Conservation (phyloP, 2,888 invertebrate genomes). For the Tachina grossa region DNA sequence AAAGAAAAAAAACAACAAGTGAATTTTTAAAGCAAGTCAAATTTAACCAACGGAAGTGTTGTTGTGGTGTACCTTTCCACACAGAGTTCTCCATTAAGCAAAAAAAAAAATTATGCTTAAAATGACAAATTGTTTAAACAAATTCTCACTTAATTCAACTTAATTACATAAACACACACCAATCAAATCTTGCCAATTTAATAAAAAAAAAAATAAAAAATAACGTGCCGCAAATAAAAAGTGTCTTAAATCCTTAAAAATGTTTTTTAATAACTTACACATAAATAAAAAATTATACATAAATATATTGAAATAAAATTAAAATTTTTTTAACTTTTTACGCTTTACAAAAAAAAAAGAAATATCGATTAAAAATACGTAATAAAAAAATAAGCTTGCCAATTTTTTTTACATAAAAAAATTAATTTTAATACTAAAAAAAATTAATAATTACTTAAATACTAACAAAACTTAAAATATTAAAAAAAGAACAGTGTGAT, state of each 20-base stretch:
- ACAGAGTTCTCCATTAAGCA: not conserved
- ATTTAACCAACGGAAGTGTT: conserved; percentile 4
- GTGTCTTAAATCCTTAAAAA: conserved; percentile 67
- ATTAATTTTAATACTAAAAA: not conserved
- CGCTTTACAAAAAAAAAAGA: conserved; percentile 44
- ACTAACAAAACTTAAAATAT: conserved; percentile 14
- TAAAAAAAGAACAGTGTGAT: conserved; percentile 48
- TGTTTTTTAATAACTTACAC: conserved; percentile 21
- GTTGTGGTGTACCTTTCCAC: conserved; percentile 32
- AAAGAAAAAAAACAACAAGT: too few relatives aligned
- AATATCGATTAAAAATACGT: conserved; percentile 30
- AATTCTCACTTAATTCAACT: not conserved
- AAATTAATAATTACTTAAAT: conserved; percentile 10
- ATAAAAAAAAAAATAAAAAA: conserved; percentile 24
- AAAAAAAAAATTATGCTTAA: conserved; percentile 16
- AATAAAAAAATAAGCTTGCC: conserved; percentile 56
- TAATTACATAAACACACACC: conserved; percentile 17
- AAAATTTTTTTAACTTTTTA: conserved; percentile 59
- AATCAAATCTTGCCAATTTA: conserved; percentile 66
- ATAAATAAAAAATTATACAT: conserved; percentile 34
- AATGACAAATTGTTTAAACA: conserved; percentile 6
- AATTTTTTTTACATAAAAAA: conserved; percentile 42
- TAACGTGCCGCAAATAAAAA: conserved; percentile 63
- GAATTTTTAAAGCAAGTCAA: not conserved
- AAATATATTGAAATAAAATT: conserved; percentile 26